Conservation (phyloP, 2,113 vertebrate species). For the Trachemys scripta region DNA sequence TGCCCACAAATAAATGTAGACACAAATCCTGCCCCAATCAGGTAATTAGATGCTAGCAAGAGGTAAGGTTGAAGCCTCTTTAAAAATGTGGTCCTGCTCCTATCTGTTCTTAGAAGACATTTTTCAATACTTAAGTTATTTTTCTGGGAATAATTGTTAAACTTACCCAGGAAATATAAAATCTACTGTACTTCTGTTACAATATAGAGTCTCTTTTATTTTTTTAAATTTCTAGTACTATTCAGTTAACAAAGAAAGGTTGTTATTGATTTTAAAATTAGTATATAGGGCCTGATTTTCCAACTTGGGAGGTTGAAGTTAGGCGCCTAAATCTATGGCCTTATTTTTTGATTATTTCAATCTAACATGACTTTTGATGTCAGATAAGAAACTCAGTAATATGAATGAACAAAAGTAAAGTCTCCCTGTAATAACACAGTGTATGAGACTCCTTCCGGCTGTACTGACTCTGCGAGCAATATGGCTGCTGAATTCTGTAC, state of each 20-base stretch:
- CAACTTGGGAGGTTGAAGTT: not conserved
- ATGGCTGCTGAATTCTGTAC: not conserved
- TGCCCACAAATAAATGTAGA: not conserved
- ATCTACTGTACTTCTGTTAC: not conserved
- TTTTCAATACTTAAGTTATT: not conserved
- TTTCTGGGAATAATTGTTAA: not conserved
- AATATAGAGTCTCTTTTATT: not conserved
- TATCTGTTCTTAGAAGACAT: not conserved
- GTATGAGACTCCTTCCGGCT: not conserved
- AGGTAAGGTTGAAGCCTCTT: not conserved
- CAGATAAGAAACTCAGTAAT: conserved; percentile 7
- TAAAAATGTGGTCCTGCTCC: not conserved
- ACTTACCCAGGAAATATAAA: not conserved
- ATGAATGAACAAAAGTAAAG: not conserved
- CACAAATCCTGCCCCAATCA: not conserved
- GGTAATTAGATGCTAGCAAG: not conserved
- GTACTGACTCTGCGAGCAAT: not conserved
- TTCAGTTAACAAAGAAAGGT: not conserved
- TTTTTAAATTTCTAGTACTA: not conserved
- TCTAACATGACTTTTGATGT: not conserved
- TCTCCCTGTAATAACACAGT: not conserved
- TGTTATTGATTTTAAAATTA: not conserved
- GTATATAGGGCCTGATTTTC: not conserved
- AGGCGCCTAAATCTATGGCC: not conserved
- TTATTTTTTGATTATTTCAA: not conserved